phyloP scores from a whole-genome alignment of 1,140 invertebrate species.

The Achatina immaculata region DNA sequence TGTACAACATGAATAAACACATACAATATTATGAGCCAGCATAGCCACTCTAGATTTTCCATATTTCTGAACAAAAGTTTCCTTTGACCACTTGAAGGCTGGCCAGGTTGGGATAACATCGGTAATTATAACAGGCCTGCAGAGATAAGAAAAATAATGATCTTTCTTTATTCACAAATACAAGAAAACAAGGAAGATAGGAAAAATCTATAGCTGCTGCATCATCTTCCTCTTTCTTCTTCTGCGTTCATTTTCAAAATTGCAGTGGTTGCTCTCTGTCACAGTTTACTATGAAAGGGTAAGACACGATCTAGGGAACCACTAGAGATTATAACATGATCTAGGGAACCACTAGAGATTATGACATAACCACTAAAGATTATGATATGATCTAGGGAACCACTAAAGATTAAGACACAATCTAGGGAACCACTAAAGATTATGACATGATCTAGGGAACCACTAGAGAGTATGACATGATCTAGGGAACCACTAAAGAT shows the following conservation, averaged over 20 bases:
- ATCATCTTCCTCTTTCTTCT: not conserved
- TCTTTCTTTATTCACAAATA: not conserved
- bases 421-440: no score
- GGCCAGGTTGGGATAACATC: slow-evolving; percentile 61
- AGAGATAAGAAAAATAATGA: not conserved
- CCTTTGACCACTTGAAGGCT: slow-evolving; percentile 59
- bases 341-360: no score
- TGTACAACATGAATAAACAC: no score
- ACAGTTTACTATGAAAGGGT: not conserved
- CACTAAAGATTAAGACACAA: no score
- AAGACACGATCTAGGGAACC: not conserved
- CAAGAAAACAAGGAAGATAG: not conserved
- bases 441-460: no score
- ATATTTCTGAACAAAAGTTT: slow-evolving; percentile 55
- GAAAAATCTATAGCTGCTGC: not conserved
- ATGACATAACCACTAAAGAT: no score
- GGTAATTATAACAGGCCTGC: slow-evolving; percentile 59
- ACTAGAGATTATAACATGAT: not conserved
- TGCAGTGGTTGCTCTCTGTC: not conserved
- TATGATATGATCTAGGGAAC: no score
- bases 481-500: no score
- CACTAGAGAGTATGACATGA: no score
- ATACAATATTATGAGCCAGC: not conserved
- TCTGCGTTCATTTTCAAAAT: no score
- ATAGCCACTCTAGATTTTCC: slow-evolving; percentile 52